A percentile compares a stretch with the other conserved stretches of the same genome.
Conservation (phyloP, 2,888 invertebrate genomes). For the Lamellibrachia columna region DNA sequence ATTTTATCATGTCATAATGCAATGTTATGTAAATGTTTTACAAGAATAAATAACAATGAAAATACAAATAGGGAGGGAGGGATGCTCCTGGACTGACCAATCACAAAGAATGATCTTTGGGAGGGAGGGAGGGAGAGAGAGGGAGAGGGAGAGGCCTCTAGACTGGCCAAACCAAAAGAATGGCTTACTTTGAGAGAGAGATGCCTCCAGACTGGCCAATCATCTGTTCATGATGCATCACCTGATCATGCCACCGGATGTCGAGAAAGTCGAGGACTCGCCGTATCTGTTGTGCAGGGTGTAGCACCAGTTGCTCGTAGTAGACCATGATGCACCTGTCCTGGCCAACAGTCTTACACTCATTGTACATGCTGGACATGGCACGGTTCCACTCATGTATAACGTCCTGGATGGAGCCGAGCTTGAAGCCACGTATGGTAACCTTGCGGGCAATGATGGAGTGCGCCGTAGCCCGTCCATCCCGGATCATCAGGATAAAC, state of each 20-base stretch:
- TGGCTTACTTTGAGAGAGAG: slow-evolving; percentile 86
- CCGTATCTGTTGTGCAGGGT: slow-evolving; percentile 86
- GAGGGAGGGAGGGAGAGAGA: no score
- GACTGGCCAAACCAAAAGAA: no score
- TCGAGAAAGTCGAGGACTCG: slow-evolving; percentile 86
- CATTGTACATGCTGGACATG: slow-evolving; percentile 89
- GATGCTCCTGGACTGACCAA: no score
- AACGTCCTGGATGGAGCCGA: slow-evolving; percentile 72
- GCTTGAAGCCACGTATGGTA: background rate
- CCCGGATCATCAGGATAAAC: background rate
- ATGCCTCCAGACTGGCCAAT: slow-evolving; percentile 87
- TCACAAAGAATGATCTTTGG: no score
- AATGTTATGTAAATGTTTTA: no score
- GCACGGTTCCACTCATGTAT: slow-evolving; percentile 95
- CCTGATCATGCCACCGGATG: slow-evolving; percentile 92
- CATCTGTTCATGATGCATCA: slow-evolving; percentile 92
- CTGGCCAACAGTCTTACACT: slow-evolving; percentile 71
- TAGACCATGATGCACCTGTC: slow-evolving; percentile 83
- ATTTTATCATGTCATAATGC: no score
- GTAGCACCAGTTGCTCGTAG: slow-evolving; percentile 94
- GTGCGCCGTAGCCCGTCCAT: background rate
- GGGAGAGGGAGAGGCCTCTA: no score
- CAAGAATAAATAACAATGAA: no score
- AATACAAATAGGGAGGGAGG: no score
- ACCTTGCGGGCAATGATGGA: background rate